Conservation (phyloP, 2,888 invertebrate genomes). For the Erebia epiphron region DNA sequence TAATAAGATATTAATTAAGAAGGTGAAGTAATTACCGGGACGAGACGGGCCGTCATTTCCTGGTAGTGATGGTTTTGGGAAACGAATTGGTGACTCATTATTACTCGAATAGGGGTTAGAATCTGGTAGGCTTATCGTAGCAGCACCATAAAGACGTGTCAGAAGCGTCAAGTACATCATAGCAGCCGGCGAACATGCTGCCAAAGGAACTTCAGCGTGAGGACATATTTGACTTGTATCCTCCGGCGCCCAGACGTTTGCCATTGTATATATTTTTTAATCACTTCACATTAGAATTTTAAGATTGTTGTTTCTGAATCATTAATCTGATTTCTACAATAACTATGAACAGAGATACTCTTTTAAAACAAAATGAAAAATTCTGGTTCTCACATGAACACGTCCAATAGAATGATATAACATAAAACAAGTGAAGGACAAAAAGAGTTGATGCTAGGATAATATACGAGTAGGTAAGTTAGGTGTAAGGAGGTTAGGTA, state of each 20-base stretch:
- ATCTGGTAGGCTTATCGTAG: constrained; percentile 14
- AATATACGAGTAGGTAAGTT: neutral
- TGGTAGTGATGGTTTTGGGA: neutral
- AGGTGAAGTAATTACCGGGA: neutral
- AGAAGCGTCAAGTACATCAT: constrained; percentile 9
- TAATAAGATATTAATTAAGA: too few species aligned
- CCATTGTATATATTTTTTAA: neutral
- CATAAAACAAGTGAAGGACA: constrained; percentile 6
- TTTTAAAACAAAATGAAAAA: neutral
- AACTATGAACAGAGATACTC: neutral
- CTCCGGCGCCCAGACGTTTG: constrained; percentile 2
- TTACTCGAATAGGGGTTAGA: neutral
- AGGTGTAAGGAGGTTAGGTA: neutral
- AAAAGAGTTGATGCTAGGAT: neutral
- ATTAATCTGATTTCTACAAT: neutral
- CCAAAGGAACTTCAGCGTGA: constrained; percentile 5
- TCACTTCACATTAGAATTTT: neutral
- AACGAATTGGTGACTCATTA: neutral
- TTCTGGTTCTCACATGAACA: neutral
- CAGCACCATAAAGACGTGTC: constrained; percentile 3
- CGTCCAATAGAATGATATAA: neutral
- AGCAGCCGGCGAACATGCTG: constrained; percentile 9
- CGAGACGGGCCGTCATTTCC: neutral
- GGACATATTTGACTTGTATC: constrained; percentile 7
- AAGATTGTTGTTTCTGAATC: neutral